Evolutionary conservation across 2,888 invertebrate genomes (phyloP), one percentile per base, ranked within the genome.

Genomic region (Cyrtodaria siliqua): DNA sequence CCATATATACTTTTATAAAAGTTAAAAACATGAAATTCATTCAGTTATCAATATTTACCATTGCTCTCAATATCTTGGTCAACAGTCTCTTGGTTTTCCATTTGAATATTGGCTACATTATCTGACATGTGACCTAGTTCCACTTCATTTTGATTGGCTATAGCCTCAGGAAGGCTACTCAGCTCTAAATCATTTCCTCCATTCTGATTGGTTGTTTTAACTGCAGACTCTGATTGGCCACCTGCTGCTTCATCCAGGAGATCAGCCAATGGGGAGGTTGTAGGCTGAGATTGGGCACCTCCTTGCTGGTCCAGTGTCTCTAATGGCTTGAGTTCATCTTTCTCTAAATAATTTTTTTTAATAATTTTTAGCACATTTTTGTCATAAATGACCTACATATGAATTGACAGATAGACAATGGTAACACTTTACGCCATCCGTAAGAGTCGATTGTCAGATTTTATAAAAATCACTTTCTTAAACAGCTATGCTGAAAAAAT

Each of bases 161-260:
- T 27, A 53, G 2, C 4, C 27, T 29, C 80, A 40, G 78, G 60
- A 47, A 79, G 52, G 44, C 68, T 62, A 29, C 74, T 71, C 38
- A 82, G 50, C 57, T 76, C 80, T 47, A 79, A 59, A 49, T 68
- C 76, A 62, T 71, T 69, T 55, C 57, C 71, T 60, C 44, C 66
- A 38, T 61, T 67, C 40, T 69, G 63, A 69, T 64, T 78, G 72
- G 74, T 42, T 61, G 70, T 52, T 33, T 40, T 29, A 44, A 69
- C 20, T 9, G 44, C 55, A 6, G 55, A 44, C 14, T 73, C 78
- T 55, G 79, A 64, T 56, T 74, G 72, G 70, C 70, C 73, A 42
- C 74, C 79, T 27, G 75, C 62, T 57, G 79, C 77, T 47, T 75
- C 77, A 67, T 67, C 64, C 23, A 79, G 68, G 20, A 73, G 50